Conservation (phyloP, 2,113 vertebrate genomes). For the Gallinago jamesoni region DNA sequence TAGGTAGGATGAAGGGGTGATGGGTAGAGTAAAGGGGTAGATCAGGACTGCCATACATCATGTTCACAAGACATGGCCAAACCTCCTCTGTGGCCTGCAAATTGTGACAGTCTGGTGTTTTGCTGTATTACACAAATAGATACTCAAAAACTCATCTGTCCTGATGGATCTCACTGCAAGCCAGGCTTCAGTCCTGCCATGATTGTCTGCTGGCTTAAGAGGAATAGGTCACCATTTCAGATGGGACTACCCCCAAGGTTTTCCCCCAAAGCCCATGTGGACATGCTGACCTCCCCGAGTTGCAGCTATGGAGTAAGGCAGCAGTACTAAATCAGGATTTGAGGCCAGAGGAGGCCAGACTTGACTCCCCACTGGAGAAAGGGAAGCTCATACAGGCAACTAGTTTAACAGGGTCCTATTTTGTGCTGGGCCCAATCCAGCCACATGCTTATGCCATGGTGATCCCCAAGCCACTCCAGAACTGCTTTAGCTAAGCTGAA, state of each 20-base stretch:
- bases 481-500: neutral
- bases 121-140: neutral
- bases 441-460: neutral
- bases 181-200: neutral
- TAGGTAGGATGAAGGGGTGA: neutral
- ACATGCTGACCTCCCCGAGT: neutral
- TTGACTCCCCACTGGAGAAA: neutral
- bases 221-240: neutral
- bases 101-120: neutral
- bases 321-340: neutral
- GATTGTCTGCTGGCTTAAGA: neutral
- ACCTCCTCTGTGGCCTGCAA: neutral
- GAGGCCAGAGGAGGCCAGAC: neutral
- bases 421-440: neutral
- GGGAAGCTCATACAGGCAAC: neutral
- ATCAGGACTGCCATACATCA: rapidly evolving
- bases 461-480: neutral
- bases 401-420: neutral
- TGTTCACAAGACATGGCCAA: neutral
- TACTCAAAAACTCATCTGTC: neutral
- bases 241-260: neutral
- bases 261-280: neutral
- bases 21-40: neutral
- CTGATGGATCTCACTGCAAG: neutral
- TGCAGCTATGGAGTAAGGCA: neutral